These are phyloP conservation scores for Dendrocincla fuliginosa DNA, from an alignment of 2,797 vertebrate genomes.

Conservation along the genomic window DNA sequence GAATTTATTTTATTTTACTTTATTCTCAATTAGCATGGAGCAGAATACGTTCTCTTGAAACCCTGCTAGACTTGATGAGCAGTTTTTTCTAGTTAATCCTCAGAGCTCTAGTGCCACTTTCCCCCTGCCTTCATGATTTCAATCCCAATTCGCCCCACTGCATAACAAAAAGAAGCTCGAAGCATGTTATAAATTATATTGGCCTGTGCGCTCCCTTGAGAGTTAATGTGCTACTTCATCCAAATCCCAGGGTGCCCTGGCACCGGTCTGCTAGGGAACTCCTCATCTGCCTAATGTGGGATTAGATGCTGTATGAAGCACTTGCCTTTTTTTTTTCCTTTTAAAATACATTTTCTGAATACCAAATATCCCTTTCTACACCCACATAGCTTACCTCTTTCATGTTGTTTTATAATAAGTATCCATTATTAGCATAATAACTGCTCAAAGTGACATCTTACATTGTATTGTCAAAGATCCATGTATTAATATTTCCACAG, in stretches of 20 bases:
- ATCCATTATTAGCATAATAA: constrained; percentile 49
- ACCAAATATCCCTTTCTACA: constrained; percentile 40
- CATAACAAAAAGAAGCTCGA: background rate
- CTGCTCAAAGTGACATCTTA: constrained; percentile 61
- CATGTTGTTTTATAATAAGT: constrained; percentile 61
- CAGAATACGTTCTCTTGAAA: background rate
- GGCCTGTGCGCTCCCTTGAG: background rate
- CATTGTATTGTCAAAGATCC: constrained; percentile 58
- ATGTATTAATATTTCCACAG: constrained; percentile 63
- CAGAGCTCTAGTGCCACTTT: background rate
- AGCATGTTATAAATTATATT: background rate
- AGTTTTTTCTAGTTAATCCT: constrained; percentile 15
- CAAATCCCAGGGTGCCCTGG: constrained; percentile 20
- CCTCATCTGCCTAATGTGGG: constrained; percentile 49
- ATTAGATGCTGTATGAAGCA: constrained; percentile 44
- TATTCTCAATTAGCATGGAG: background rate
- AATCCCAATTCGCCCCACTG: background rate
- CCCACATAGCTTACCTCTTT: constrained; percentile 51
- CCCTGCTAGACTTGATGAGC: background rate
- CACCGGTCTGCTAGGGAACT: constrained; percentile 47
- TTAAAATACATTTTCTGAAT: constrained; percentile 46
- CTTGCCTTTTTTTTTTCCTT: background rate
- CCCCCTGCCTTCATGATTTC: background rate
- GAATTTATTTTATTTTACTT: background rate
- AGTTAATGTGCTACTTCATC: constrained; percentile 5